These are phyloP conservation scores for Anolis carolinensis DNA, from an alignment of 2,113 vertebrate genomes.

Conservation along the genomic window DNA sequence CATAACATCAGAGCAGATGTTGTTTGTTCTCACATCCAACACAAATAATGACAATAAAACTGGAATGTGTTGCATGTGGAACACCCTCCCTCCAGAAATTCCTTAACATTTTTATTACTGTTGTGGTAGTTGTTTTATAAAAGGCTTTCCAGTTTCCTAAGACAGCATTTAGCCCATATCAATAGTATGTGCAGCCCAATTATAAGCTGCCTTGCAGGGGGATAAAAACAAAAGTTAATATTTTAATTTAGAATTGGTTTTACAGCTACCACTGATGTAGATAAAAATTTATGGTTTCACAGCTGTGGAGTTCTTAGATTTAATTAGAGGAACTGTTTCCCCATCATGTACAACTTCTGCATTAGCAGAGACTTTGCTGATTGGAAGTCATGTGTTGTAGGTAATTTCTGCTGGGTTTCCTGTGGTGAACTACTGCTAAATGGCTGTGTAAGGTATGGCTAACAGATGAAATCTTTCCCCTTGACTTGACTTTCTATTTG, in stretches of 20 bases:
- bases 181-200: slow-evolving; percentile 47
- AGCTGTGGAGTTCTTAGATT: slow-evolving; percentile 73
- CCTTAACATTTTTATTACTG: background rate
- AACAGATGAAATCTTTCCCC: background rate
- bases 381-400: slow-evolving; percentile 68
- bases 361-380: slow-evolving; percentile 59
- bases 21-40: slow-evolving; percentile 16
- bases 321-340: slow-evolving; percentile 75
- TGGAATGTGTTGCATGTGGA: slow-evolving; percentile 21
- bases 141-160: slow-evolving; percentile 23
- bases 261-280: slow-evolving; percentile 61
- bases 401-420: slow-evolving; percentile 66
- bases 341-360: slow-evolving; percentile 62
- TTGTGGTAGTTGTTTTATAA: background rate
- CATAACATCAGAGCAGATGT: slow-evolving; percentile 2
- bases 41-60: background rate
- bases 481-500: background rate
- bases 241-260: slow-evolving; percentile 72
- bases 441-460: slow-evolving; percentile 40
- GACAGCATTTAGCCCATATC: slow-evolving; percentile 14
- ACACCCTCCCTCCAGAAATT: background rate
- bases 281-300: slow-evolving; percentile 73
- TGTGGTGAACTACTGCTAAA: slow-evolving; percentile 55
- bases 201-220: slow-evolving; percentile 46
- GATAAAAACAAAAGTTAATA: slow-evolving; percentile 57